phyloP scores from a whole-genome alignment of 2,888 invertebrate species.

The Noctua fimbriata region DNA sequence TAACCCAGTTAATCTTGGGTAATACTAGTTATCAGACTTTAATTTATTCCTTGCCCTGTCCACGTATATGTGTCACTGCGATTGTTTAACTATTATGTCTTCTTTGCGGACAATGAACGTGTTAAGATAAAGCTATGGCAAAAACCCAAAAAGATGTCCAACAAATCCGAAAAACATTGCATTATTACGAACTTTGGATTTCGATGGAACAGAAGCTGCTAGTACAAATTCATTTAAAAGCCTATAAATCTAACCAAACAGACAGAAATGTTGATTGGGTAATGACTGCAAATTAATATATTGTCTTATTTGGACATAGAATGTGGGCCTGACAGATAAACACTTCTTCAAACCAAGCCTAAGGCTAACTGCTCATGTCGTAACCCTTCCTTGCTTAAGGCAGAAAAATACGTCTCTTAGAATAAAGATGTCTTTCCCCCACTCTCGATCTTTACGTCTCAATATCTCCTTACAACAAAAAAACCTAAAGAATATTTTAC shows the following conservation, averaged over 20 bases:
- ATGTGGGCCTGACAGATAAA: conserved; percentile 63
- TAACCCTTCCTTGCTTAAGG: conserved; percentile 39
- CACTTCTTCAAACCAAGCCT: conserved; percentile 41
- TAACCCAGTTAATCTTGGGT: too few relatives aligned
- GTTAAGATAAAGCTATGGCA: background rate
- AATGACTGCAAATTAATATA: conserved; percentile 56
- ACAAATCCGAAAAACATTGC: background rate
- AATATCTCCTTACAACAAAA: conserved; percentile 64
- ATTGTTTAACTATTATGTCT: background rate
- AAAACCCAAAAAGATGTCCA: background rate
- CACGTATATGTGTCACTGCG: background rate
- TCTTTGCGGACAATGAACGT: background rate
- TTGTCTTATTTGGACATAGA: conserved; percentile 60
- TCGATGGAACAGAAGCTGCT: background rate
- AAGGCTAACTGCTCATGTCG: conserved; percentile 48
- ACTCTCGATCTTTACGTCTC: conserved; percentile 38
- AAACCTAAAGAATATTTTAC: conserved; percentile 66
- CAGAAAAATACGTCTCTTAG: conserved; percentile 48
- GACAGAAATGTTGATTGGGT: conserved; percentile 49
- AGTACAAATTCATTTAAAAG: conserved; percentile 28
- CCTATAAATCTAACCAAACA: conserved; percentile 48
- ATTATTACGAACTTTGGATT: background rate
- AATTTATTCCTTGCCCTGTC: background rate
- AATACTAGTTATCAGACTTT: too few relatives aligned
- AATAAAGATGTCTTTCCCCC: conserved; percentile 50